Evolutionary conservation across 2,113 vertebrate genomes (phyloP), one percentile per base, ranked within the genome.

Genomic region (Mungos mungo): DNA sequence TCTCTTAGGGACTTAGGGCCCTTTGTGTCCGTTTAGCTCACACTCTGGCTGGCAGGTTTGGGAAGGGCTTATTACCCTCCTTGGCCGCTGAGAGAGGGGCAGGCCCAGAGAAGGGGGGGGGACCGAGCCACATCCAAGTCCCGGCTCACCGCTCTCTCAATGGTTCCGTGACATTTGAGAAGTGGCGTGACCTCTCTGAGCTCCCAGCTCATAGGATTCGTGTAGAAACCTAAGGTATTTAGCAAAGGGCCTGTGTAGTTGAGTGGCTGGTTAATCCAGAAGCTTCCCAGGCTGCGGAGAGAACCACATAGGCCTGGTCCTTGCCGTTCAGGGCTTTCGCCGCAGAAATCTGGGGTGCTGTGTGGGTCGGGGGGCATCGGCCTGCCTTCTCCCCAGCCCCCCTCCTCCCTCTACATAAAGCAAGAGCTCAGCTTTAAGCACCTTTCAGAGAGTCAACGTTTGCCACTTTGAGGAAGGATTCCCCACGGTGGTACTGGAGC

Each of bases 1-100:
- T 12, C 88, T 84, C 27, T 0, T 3, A 19, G 60, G 85, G 65
- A 45, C 74, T 50, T n/a, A 3, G 15, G 41, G 33, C 85, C 65
- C 47, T 65, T 84, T 92, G 92, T 60, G 92, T 95, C 90, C 15
- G 14, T 63, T 90, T 88, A 95, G 84, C 90, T 81, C 88, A 4
- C 2, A 23, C 4, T n/a, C 95, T 50, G 33, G 41, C 89, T 33
- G 11, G 82, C 91, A 86, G 91, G 79, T 33, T 68, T 71, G 52
- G 47, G 35, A 80, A 79, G 88, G 76, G 54, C 52, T 76, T 60
- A 18, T 85, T 72, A 19, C 33, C 11, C 60, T 80, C 69, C 54
- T 38, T 27, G 38, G 68, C 76, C 35, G 52, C 97, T 41, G 1
- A n/a, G 45, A 87, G 66, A 93, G 66, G 76, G 66, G 76, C 19